Percentiles rank a stretch among this genome's conserved stretches.
phyloP scores from a whole-genome alignment of 2,888 invertebrate species.

The Mactromeris polynyma region DNA sequence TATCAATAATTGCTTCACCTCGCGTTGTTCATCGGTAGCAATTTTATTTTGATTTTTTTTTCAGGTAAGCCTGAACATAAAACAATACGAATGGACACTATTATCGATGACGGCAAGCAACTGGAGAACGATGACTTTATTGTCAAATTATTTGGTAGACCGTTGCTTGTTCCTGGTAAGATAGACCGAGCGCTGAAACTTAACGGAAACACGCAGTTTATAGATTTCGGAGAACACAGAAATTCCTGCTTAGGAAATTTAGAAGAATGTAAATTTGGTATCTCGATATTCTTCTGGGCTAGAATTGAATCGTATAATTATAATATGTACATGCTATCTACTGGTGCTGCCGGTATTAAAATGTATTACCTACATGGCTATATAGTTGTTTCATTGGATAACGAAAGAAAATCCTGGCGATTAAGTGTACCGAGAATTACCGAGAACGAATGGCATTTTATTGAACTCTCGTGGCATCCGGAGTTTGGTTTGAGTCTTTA shows the following conservation, averaged over 20 bases:
- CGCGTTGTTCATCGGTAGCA: too few species aligned
- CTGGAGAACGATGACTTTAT: slow-evolving; percentile 69
- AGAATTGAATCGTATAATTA: slow-evolving; percentile 80
- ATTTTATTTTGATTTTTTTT: slow-evolving; percentile 7
- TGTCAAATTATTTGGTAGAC: slow-evolving; percentile 73
- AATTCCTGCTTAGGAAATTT: slow-evolving; percentile 85
- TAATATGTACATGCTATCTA: slow-evolving; percentile 83
- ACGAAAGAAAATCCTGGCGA: slow-evolving; percentile 73
- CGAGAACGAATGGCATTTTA: slow-evolving; percentile 82
- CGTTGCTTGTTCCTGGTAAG: slow-evolving; percentile 78
- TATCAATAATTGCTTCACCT: too few species aligned
- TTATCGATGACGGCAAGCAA: slow-evolving; percentile 67
- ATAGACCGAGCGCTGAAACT: slow-evolving; percentile 82
- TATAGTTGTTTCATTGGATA: slow-evolving; percentile 75
- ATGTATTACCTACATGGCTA: slow-evolving; percentile 81
- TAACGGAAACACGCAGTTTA: slow-evolving; percentile 82
- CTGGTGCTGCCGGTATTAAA: slow-evolving; percentile 81
- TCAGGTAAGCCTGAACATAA: slow-evolving; percentile 79
- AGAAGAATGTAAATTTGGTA: slow-evolving; percentile 80
- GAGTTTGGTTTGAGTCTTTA: slow-evolving; percentile 80
- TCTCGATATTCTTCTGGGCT: slow-evolving; percentile 84
- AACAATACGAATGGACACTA: slow-evolving; percentile 79
- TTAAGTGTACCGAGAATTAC: slow-evolving; percentile 70
- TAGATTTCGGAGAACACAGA: slow-evolving; percentile 80
- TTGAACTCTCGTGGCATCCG: slow-evolving; percentile 85